Evolutionary conservation across 2,113 vertebrate species (phyloP).

Genomic region (Platycercus adscitus): DNA sequence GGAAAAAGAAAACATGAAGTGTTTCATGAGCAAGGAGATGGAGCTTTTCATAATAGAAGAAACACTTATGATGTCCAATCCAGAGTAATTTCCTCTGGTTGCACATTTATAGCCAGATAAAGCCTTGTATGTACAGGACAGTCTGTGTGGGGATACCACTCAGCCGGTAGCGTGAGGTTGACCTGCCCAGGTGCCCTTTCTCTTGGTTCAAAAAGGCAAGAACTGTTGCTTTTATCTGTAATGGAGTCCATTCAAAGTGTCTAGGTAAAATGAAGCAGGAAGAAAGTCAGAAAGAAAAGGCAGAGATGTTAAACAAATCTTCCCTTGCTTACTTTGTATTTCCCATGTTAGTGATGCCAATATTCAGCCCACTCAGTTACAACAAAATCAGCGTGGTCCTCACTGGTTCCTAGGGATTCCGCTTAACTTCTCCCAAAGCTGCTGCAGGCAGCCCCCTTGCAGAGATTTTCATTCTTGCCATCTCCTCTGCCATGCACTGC

Average conservation of each 20-base stretch:
- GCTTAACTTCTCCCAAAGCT: not conserved
- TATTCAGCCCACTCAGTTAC: not conserved
- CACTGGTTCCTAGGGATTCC: not conserved
- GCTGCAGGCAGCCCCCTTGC: accelerated
- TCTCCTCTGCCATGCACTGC: not conserved
- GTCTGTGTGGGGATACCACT: accelerated
- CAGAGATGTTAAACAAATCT: not conserved
- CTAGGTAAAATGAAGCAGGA: not conserved
- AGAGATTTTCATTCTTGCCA: not conserved
- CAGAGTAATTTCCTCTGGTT: not conserved
- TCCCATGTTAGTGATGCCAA: not conserved
- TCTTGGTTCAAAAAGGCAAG: not conserved
- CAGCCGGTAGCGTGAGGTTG: accelerated
- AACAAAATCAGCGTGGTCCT: not conserved
- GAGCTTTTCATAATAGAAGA: not conserved
- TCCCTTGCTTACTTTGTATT: not conserved
- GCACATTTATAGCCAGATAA: not conserved
- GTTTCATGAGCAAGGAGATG: too few species aligned
- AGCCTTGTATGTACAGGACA: not conserved
- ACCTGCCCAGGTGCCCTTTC: not conserved
- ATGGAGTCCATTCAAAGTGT: not conserved
- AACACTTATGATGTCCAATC: not conserved
- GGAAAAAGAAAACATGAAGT: not conserved
- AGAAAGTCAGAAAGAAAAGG: not conserved
- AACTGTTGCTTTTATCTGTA: not conserved